Percentiles rank a stretch among this genome's conserved stretches.
Conservation (phyloP, 2,888 invertebrate species). For the Chloroclystis v-ata region DNA sequence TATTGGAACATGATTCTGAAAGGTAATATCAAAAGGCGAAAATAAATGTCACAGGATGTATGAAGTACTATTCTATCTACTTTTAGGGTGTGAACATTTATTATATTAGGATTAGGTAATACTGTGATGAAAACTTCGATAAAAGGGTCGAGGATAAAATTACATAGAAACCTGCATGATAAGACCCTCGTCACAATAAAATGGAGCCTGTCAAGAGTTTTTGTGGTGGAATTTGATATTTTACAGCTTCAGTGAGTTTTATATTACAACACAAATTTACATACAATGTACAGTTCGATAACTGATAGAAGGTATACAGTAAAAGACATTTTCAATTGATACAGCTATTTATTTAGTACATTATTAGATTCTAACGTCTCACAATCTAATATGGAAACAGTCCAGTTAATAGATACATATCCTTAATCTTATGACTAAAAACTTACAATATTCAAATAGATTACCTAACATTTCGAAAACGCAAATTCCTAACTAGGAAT, state of each 20-base stretch:
- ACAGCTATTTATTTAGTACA: conserved; percentile 53
- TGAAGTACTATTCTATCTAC: background rate
- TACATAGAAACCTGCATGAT: conserved; percentile 16
- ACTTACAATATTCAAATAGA: conserved; percentile 35
- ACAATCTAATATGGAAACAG: conserved; percentile 47
- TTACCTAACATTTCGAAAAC: conserved; percentile 31
- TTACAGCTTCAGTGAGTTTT: conserved; percentile 15
- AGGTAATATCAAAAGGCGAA: background rate
- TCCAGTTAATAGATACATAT: conserved; percentile 37
- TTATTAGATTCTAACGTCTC: conserved; percentile 49
- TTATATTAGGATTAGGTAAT: conserved; percentile 1
- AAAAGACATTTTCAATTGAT: conserved; percentile 19
- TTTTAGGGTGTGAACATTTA: background rate
- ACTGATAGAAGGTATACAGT: background rate
- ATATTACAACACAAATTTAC: conserved; percentile 4
- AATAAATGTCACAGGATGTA: background rate
- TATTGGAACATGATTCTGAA: background rate
- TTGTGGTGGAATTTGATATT: conserved; percentile 25
- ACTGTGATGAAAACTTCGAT: conserved; percentile 16
- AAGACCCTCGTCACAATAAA: conserved; percentile 27
- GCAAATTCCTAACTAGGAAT: conserved; percentile 31
- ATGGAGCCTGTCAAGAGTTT: conserved; percentile 19
- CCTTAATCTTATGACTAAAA: conserved; percentile 48
- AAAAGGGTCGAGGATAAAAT: conserved; percentile 21
- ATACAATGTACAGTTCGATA: too few relatives aligned